Conservation (phyloP, 2,888 invertebrate genomes). For the Chaitophorus viminalis region DNA sequence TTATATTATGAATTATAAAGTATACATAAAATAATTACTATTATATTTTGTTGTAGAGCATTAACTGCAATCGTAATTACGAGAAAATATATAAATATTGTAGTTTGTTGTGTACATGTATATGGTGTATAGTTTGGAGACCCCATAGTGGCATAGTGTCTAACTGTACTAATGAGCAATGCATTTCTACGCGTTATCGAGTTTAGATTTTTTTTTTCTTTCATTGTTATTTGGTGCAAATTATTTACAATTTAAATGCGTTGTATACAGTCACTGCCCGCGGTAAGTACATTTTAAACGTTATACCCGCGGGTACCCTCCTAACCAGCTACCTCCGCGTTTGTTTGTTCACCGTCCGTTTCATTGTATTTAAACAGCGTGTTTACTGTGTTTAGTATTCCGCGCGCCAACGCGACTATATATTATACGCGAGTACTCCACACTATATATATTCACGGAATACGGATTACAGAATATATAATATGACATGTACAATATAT, state of each 20-base stretch:
- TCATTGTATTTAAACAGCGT: slow-evolving; percentile 16
- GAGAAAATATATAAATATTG: too few relatives aligned
- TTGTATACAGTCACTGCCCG: too few relatives aligned
- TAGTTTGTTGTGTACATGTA: too few relatives aligned
- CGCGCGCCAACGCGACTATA: neutral
- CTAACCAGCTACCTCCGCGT: too few relatives aligned
- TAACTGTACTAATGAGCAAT: slow-evolving; percentile 1
- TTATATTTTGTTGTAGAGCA: too few relatives aligned
- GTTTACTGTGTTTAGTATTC: slow-evolving; percentile 29
- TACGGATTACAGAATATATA: neutral
- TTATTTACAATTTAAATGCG: slow-evolving; percentile 18
- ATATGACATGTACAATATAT: too few relatives aligned
- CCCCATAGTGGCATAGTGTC: too few relatives aligned
- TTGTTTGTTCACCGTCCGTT: neutral
- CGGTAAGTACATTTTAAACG: too few relatives aligned
- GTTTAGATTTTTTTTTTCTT: slow-evolving; percentile 6
- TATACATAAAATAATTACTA: too few relatives aligned
- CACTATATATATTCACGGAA: neutral
- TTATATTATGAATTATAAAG: too few relatives aligned
- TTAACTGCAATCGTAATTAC: too few relatives aligned
- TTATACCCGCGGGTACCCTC: neutral
- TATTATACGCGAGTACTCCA: neutral
- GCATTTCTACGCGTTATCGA: neutral
- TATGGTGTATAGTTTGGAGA: too few relatives aligned
- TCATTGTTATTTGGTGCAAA: neutral